A percentile compares a stretch with the other conserved stretches of the same genome.
These are phyloP conservation scores for Isurus oxyrinchus DNA, from an alignment of 2,113 vertebrate genomes.

Conservation along the genomic window DNA sequence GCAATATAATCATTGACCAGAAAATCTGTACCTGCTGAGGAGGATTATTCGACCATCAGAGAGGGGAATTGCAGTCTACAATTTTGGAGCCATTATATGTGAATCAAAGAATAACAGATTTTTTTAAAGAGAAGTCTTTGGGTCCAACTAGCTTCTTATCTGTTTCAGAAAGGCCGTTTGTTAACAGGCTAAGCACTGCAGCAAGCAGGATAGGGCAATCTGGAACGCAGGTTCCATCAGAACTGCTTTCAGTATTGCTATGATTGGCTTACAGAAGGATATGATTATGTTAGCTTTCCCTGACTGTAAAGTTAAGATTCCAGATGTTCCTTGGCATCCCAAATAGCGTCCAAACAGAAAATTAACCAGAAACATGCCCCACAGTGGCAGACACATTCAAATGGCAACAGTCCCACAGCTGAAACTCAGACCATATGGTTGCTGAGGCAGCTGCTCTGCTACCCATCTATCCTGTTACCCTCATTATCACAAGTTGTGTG, in stretches of 20 bases:
- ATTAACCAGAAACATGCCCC: background rate
- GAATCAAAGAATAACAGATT: background rate
- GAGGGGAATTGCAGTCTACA: background rate
- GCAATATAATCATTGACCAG: background rate
- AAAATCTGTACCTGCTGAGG: background rate
- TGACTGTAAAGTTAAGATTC: conserved; percentile 18
- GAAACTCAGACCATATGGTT: conserved; percentile 15
- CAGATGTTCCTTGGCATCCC: conserved; percentile 19
- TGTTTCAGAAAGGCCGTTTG: background rate
- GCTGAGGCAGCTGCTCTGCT: background rate
- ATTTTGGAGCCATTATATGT: background rate
- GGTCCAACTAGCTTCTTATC: background rate
- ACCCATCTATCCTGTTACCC: background rate
- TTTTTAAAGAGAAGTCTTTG: background rate
- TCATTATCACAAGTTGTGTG: background rate
- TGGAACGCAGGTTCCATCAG: background rate
- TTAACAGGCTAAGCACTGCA: background rate
- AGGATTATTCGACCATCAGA: background rate
- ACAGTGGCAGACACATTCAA: conserved; percentile 20
- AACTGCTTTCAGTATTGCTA: background rate
- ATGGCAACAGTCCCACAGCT: background rate
- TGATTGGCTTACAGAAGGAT: background rate
- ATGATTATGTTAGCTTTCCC: conserved; percentile 15
- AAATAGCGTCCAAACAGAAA: background rate
- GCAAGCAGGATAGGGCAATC: background rate